Percentiles rank a stretch among this genome's conserved stretches.
Conservation (phyloP, 2,888 invertebrate genomes). For the Germaria angustata region DNA sequence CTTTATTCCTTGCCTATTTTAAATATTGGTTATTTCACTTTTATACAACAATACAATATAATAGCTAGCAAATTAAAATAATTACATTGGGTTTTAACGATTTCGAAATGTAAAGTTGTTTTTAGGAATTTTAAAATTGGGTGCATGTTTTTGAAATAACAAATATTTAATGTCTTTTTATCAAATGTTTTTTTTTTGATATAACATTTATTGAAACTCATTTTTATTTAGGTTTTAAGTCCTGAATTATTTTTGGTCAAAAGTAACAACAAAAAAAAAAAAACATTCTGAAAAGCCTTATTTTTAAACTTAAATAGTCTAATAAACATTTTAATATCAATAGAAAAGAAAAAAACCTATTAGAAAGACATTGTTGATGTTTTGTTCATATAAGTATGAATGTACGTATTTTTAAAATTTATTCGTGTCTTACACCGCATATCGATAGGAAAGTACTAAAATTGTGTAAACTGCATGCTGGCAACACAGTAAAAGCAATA, state of each 20-base stretch:
- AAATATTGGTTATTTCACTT: background rate
- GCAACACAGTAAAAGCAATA: constrained; percentile 88
- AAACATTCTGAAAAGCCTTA: constrained; percentile 28
- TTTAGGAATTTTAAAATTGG: no score
- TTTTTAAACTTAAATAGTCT: constrained; percentile 32
- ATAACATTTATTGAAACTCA: constrained; percentile 29
- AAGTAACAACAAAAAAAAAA: constrained; percentile 31
- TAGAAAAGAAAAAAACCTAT: constrained; percentile 26
- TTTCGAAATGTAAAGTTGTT: no score
- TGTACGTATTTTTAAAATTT: constrained; percentile 58
- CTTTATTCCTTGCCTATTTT: background rate
- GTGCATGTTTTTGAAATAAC: background rate
- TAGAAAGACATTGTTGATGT: background rate
- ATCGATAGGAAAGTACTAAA: constrained; percentile 91
- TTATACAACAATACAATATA: constrained; percentile 4
- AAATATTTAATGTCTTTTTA: constrained; percentile 1
- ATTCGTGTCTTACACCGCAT: constrained; percentile 89
- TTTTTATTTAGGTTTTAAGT: background rate
- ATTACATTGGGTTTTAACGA: background rate
- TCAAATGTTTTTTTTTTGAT: constrained; percentile 1
- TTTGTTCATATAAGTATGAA: background rate
- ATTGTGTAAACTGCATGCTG: constrained; percentile 89
- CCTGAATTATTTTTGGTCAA: constrained; percentile 31
- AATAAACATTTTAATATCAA: constrained; percentile 33
- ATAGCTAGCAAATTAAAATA: background rate